Evolutionary conservation across 2,113 vertebrate species (phyloP), one percentile per base, ranked within the genome.

Genomic region (Gnathonemus longibarbis): DNA sequence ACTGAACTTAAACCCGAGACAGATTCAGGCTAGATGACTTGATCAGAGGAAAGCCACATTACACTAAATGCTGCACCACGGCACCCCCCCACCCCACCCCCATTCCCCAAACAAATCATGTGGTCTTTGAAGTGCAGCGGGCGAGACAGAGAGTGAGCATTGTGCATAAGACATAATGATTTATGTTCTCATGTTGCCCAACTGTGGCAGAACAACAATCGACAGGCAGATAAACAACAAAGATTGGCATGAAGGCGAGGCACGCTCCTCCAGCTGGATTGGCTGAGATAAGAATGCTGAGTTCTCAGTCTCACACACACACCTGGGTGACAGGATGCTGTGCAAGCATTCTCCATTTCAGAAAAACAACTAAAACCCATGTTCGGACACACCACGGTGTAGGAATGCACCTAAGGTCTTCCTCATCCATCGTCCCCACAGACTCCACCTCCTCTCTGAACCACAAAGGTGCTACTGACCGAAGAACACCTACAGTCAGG

Each of bases 81-180:
- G 17, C 48, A 87, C 15, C 27, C 5, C 0, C 53, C 19, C 52
- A 19, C 52, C 17, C 52, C 52, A 0, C 52, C 53, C 5, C 19
- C 52, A 53, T 56, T 56, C 53, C 27, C 11, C 85, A 35, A 27
- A 87, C 50, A 87, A 27, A 87, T 87, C 49, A 35, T 48, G 6
- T 13, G 85, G 24, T 56, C 49, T 53, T 52, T 56, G n/a, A 87
- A 52, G 49, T 48, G 50, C 50, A 53, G 49, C n/a, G 88, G 58
- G 50, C 46, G n/a, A 48, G 53, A 90, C 62, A 70, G 62, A 70
- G 62, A 70, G 45, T 88, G n/a, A 49, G 45, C 21, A 77, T 87
- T 53, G 90, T 48, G 45, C 42, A 88, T 74, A 86, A 66, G 46
- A 13, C 35, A 89, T 52, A 13, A 84, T 13, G 80, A 48, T 89